phyloP scores from a whole-genome alignment of 2,113 vertebrate species.

The Furnarius figulus region DNA sequence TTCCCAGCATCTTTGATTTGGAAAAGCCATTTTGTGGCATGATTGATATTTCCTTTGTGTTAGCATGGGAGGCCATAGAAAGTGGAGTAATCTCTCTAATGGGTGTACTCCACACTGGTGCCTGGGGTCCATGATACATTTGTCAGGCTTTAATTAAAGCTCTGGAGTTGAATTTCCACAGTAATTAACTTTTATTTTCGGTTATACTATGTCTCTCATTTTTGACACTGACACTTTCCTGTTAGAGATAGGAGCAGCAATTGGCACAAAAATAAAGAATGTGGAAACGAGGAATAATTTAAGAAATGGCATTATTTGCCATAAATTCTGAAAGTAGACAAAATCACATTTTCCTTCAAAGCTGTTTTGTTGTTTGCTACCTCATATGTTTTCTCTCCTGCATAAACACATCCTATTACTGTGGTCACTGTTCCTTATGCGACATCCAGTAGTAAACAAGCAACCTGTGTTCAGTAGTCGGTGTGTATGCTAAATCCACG shows the following conservation, averaged over 20 bases:
- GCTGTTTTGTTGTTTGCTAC: neutral
- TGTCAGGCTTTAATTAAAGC: constrained; percentile 69
- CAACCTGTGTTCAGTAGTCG: neutral
- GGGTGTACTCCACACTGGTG: constrained; percentile 10
- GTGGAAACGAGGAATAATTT: neutral
- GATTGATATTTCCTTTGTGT: constrained; percentile 64
- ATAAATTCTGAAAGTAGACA: neutral
- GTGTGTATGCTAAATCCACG: neutral
- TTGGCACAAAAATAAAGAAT: neutral
- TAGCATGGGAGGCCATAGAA: constrained; percentile 38
- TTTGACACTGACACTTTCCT: constrained; percentile 29
- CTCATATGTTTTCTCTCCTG: neutral
- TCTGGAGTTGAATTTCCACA: constrained; percentile 44
- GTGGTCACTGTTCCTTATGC: neutral
- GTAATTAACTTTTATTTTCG: constrained; percentile 68
- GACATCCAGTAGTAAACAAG: neutral
- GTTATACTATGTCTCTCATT: constrained; percentile 38
- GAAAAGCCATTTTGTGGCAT: constrained; percentile 32
- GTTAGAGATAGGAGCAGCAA: neutral
- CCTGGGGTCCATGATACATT: constrained; percentile 36
- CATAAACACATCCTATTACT: neutral
- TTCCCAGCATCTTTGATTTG: constrained; percentile 57
- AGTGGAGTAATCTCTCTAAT: constrained; percentile 61
- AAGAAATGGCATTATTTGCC: neutral
- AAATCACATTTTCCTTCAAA: neutral